Evolutionary conservation across 2,113 vertebrate species (phyloP).

Genomic region (Murina feae): DNA sequence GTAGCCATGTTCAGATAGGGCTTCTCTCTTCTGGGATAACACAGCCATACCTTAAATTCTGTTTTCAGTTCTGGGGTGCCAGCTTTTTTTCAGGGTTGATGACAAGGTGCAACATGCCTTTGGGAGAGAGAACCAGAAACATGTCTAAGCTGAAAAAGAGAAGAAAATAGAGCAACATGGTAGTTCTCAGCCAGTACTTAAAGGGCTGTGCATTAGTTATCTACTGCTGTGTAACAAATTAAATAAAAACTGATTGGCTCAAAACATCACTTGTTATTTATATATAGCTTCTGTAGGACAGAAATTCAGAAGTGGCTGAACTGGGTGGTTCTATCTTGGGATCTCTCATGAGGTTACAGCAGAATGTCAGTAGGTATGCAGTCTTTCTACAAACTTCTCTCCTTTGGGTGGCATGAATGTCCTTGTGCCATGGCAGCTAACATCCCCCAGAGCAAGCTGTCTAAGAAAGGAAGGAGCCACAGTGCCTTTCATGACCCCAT

Average conservation of each 20-base stretch:
- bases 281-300: background rate
- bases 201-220: background rate
- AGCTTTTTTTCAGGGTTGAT: background rate
- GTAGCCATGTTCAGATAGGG: background rate
- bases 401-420: background rate
- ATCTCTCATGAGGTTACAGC: background rate
- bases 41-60: background rate
- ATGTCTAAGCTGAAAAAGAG: background rate
- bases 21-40: background rate
- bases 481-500: background rate
- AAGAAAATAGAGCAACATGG: background rate
- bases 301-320: background rate
- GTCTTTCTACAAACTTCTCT: background rate
- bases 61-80: background rate
- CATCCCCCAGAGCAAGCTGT: background rate
- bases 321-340: background rate
- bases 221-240: background rate
- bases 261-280: background rate
- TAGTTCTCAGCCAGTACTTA: background rate
- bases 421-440: background rate
- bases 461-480: background rate
- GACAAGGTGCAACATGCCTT: background rate
- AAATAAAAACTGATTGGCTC: background rate
- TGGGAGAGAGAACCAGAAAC: background rate
- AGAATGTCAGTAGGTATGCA: background rate